Evolutionary conservation across 2,113 vertebrate species (phyloP), one percentile per base, ranked within the genome.

Genomic region (Pontoporia blainvillei): DNA sequence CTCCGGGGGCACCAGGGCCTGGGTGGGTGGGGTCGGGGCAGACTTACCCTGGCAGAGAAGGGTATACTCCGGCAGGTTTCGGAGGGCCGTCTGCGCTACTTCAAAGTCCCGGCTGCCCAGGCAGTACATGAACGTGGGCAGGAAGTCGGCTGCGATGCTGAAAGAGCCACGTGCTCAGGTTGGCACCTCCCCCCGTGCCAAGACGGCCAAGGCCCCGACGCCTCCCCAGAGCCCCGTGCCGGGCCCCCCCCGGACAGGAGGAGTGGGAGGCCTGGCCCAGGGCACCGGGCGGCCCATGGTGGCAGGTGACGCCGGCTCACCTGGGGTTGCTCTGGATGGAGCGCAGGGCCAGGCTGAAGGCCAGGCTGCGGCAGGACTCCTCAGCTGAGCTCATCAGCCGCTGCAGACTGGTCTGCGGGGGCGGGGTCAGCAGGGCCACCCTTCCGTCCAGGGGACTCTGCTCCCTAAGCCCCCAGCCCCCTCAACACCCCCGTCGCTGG

Each of bases 101-200:
- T 99, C 99, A 0, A 99, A 99, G 98, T 99, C 99, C 4, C 99
- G 98, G 88, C 99, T 99, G 81, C 99, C 99, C 69, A 99, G 98
- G 88, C 99, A 99, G 98, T 99, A 99, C 99, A 99, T 99, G 98
- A 99, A 99, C 0, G 99, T 99, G 46, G 99, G 99, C 89, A 99
- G 98, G 98, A 99, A 99, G 95, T 99, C 99, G 1, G 99, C 99
- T 6, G 99, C 99, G 76, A 99, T 98, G 97, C 99, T 99, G 96
- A 1, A 66, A 92, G 29, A 96, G 12, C 10, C 73, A 49, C 0
- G 1, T 0, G 4, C 15, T 27, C 25, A 0, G 54, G 54, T 49
- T 14, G 46, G 18, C 20, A 41, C 73, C 61, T 5, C 20, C 17
- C 0, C 36, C 21, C 0, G 34, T n/a, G 44, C 52, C 4, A 1